Evolutionary conservation across 53 echinoderm and acorn worm species (phyloP), one percentile per base, ranked within the genome.

Genomic region (Zoroaster sp.): DNA sequence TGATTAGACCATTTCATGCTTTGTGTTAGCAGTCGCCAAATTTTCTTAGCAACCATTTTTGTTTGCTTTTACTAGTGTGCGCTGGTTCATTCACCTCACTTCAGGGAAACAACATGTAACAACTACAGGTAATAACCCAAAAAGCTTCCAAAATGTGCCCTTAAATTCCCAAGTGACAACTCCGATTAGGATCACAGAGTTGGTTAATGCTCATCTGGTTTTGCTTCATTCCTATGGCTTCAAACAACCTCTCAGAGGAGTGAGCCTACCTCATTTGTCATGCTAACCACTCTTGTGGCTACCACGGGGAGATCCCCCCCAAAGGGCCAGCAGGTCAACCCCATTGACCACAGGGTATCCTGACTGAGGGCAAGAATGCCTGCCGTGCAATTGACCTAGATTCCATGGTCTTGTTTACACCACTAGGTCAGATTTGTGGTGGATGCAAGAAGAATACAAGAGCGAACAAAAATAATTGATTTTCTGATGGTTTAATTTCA

Each of bases 301-400:
- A 35, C 37, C 38, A 0, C 13, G 15, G 53, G 36, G 70, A 1
- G 49, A 59, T 3, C n/a, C 36, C 40, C 40, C 66, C 49, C 47
- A 28, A 30, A 30, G 77, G 49, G 77, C 7, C 35, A 5, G 4
- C 31, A n/a, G 63, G 63, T 25, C 63, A 21, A 59, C 63, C n/a
- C 63, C 13, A 32, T 77, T 44, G 45, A 44, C 46, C 9, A 13
- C n/a, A 1, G 40, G 30, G 80, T 80, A 80, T 59, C 80, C 63
- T 30, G 40, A 80, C n/a, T 38, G 65, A 38, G 80, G 80, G 17
- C 66, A 80, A 37, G 13, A 37, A 40, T 59, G 23, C 80, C 37
- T 80, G 80, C 66, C 38, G 80, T 20, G 80, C 66, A 80, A 80
- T 65, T 65, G 80, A 80, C 65, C 80, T 30, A 80, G 11, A 65